phyloP scores from a whole-genome alignment of 2,888 invertebrate genomes.

The Standfussiana lucernea region DNA sequence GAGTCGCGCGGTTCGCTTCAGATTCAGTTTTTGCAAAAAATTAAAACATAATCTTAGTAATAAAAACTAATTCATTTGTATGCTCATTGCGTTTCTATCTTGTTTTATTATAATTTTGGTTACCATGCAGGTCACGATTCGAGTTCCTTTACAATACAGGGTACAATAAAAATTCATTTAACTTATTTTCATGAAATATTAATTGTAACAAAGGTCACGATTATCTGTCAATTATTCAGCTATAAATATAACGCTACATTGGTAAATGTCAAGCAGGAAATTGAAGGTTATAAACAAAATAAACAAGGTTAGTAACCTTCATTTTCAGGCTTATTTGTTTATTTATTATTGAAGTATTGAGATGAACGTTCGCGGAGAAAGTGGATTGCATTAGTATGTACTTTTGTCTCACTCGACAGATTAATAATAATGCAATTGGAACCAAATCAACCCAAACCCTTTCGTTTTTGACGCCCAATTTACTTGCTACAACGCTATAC shows the following conservation, averaged over 20 bases:
- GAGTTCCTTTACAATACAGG: conserved; percentile 42
- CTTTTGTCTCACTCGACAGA: conserved; percentile 1
- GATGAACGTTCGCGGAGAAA: conserved; percentile 30
- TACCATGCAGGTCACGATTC: conserved; percentile 20
- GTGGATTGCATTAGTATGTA: conserved; percentile 9
- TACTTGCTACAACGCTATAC: background rate
- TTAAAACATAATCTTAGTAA: conserved; percentile 9
- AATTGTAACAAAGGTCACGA: conserved; percentile 6
- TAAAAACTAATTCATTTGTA: conserved; percentile 24
- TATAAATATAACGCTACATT: conserved; percentile 9
- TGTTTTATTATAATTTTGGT: conserved; percentile 27
- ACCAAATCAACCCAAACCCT: background rate
- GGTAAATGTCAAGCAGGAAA: conserved; percentile 1
- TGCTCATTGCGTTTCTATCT: conserved; percentile 26
- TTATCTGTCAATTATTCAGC: conserved; percentile 1
- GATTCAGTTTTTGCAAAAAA: conserved; percentile 20
- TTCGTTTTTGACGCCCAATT: background rate
- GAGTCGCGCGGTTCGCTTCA: background rate
- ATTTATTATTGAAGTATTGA: background rate
- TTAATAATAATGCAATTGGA: background rate
- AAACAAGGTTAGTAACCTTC: background rate
- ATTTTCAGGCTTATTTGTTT: conserved; percentile 18
- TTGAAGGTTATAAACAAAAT: background rate
- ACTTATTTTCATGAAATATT: conserved; percentile 29
- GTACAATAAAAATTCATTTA: conserved; percentile 10